Evolutionary conservation across 1,140 invertebrate species (phyloP).

Genomic region (Cydia amplana): DNA sequence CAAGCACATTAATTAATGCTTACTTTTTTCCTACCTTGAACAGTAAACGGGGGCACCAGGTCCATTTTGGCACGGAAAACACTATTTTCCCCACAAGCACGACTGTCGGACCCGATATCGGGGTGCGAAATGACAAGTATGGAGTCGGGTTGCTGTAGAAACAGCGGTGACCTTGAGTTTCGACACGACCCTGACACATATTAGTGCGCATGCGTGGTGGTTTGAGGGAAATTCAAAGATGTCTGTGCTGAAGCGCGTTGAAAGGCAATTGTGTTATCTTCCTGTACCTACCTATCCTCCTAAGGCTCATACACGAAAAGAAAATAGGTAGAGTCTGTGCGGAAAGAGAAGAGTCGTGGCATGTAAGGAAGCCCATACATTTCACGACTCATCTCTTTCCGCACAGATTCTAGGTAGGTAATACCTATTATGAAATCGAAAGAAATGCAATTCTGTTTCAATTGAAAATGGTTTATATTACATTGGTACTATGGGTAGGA

Average conservation of each 20-base stretch:
- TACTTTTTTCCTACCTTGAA: conserved; percentile 42
- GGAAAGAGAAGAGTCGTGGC: no score
- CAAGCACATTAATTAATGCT: not conserved
- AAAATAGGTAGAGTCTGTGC: no score
- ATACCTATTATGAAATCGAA: no score
- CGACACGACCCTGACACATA: conserved; percentile 69
- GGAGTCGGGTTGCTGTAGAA: conserved; percentile 42
- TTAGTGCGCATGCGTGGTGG: conserved; percentile 59
- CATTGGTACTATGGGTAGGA: no score
- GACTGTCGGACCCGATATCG: not conserved
- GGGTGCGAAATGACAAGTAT: conserved; percentile 4
- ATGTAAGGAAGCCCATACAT: no score
- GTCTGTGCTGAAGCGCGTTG: not conserved
- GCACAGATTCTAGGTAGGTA: no score
- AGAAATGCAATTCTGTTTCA: no score
- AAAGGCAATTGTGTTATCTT: not conserved
- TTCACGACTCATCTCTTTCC: no score
- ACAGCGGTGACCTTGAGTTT: conserved; percentile 70
- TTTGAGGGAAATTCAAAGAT: conserved; percentile 43
- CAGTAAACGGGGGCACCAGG: conserved; percentile 48
- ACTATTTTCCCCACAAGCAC: conserved; percentile 32
- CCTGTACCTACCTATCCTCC: not conserved
- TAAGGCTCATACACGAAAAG: no score
- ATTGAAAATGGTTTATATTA: no score
- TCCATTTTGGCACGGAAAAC: conserved; percentile 40